Evolutionary conservation across 37 sponge, comb jelly and placozoan species (phyloP).

Genomic region (Chondrosia reniformis): DNA sequence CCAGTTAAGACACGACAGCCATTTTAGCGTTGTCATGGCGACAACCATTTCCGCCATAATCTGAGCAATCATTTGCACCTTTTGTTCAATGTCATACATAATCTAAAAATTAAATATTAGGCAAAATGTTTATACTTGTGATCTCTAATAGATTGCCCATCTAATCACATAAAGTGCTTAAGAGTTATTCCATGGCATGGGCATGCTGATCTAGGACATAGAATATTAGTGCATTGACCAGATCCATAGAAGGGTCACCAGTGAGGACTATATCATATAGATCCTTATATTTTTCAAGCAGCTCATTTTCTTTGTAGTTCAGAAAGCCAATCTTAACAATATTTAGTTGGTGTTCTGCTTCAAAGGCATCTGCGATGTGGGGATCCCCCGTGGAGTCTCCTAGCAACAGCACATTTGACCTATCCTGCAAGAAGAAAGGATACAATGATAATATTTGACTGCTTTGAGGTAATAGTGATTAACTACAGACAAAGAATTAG

Average conservation of each 20-base stretch:
- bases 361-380: slow-evolving; percentile 55
- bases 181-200: neutral
- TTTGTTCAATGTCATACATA: no score
- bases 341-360: slow-evolving; percentile 8
- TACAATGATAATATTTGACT: neutral
- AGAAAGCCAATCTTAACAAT: slow-evolving; percentile 79
- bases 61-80: no score
- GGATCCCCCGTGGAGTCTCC: slow-evolving; percentile 81
- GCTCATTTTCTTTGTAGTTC: slow-evolving; percentile 48
- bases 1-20: no score
- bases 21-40: no score
- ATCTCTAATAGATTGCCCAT: no score
- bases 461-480: no score
- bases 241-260: slow-evolving; percentile 46
- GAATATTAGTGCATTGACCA: slow-evolving; percentile 29
- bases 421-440: slow-evolving; percentile 34
- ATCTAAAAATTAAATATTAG: no score
- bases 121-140: no score
- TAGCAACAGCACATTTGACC: slow-evolving; percentile 56
- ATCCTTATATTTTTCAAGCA: slow-evolving; percentile 32
- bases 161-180: no score
- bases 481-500: no score
- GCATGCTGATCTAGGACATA: neutral
- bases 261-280: slow-evolving; percentile 70
- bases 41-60: no score